Evolutionary conservation across 2,888 invertebrate genomes (phyloP).

Genomic region (Drosophila nigricruria): DNA sequence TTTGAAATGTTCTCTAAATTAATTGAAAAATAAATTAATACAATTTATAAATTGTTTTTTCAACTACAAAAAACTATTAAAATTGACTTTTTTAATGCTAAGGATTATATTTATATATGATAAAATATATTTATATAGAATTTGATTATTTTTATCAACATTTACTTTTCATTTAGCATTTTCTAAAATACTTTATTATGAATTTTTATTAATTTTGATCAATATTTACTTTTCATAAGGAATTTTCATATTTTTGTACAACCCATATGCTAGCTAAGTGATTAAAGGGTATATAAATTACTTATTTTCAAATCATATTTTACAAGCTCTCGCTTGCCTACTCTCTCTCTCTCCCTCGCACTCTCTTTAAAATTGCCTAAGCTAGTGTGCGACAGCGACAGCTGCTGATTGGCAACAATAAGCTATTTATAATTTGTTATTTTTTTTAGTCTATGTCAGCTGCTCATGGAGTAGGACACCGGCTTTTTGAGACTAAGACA

Average conservation of each 20-base stretch:
- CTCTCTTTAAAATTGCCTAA: background rate
- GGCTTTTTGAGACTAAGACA: slow-evolving; percentile 28
- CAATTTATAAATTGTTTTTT: too few relatives aligned
- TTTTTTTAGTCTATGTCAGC: slow-evolving; percentile 24
- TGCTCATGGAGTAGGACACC: slow-evolving; percentile 23
- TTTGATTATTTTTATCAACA: background rate
- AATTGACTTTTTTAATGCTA: background rate
- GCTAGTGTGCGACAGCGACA: slow-evolving; percentile 23
- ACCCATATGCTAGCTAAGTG: background rate
- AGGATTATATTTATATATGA: too few relatives aligned
- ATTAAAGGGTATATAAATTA: slow-evolving; percentile 10
- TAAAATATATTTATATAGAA: too few relatives aligned
- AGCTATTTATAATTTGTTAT: slow-evolving; percentile 36
- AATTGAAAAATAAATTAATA: too few relatives aligned
- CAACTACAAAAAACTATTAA: background rate
- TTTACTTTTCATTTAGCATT: background rate
- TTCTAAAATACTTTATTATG: background rate
- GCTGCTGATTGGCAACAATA: slow-evolving; percentile 40
- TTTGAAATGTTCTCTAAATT: background rate
- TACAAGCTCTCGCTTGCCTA: background rate
- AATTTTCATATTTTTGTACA: background rate
- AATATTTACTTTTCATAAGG: background rate
- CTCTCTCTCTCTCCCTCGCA: background rate
- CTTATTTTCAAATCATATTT: slow-evolving; percentile 32
- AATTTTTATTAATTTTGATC: background rate